Percentiles rank a stretch among this genome's conserved stretches.
These are phyloP conservation scores for Heterotis niloticus DNA, from an alignment of 2,113 vertebrate genomes.

Conservation along the genomic window DNA sequence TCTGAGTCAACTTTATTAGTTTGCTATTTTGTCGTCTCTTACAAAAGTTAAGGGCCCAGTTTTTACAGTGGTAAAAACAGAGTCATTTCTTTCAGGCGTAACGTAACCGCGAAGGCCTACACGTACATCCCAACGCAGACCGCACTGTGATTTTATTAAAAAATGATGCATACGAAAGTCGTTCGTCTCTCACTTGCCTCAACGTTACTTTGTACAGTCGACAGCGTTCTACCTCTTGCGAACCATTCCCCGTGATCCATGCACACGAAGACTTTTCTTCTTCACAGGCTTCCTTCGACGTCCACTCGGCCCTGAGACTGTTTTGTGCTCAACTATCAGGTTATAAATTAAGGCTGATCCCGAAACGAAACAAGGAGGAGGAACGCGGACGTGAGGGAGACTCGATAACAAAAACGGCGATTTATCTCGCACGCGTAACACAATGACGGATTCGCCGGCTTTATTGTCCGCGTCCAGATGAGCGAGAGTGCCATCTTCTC, in stretches of 20 bases:
- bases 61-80: slow-evolving; percentile 9
- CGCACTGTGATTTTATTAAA: not conserved
- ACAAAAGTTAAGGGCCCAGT: slow-evolving; percentile 51
- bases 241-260: not conserved
- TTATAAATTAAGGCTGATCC: slow-evolving; percentile 70
- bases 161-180: no score
- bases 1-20: slow-evolving; percentile 28
- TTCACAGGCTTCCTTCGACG: slow-evolving; percentile 1
- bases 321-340: slow-evolving; percentile 66
- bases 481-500: not conserved
- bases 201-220: not conserved
- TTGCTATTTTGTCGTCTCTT: slow-evolving; percentile 51
- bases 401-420: not conserved
- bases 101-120: not conserved
- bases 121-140: not conserved
- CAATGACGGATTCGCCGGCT: not conserved
- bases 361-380: slow-evolving; percentile 51
- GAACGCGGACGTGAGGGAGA: not conserved
- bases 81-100: not conserved
- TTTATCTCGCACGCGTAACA: not conserved
- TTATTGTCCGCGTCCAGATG: not conserved
- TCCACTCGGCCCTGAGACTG: slow-evolving; percentile 57
- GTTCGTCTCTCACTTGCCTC: no score
- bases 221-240: not conserved
- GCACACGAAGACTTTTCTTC: slow-evolving; percentile 41